Conservation (phyloP, 2,113 vertebrate species). For the Pedionomus torquatus region DNA sequence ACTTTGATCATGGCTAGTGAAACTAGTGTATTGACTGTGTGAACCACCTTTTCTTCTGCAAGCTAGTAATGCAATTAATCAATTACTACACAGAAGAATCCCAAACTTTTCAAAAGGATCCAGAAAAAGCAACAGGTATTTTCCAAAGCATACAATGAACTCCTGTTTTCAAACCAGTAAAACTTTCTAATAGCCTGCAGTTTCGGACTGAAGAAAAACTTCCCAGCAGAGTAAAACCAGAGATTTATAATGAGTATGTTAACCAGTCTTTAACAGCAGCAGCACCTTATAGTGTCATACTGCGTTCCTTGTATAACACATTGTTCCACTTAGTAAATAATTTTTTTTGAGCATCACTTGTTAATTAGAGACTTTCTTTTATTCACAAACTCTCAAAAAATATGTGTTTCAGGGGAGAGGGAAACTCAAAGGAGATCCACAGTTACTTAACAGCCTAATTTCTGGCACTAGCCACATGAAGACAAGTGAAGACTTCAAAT, state of each 20-base stretch:
- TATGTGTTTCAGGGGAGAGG: neutral
- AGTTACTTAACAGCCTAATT: neutral
- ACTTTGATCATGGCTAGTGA: neutral
- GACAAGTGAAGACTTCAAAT: neutral
- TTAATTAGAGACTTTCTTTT: neutral
- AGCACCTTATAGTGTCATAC: neutral
- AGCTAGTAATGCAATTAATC: neutral
- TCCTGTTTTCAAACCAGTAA: neutral
- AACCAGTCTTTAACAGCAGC: neutral
- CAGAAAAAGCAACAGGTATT: neutral
- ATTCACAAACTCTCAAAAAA: neutral
- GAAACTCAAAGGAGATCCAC: neutral
- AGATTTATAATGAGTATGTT: neutral
- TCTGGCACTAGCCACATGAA: neutral
- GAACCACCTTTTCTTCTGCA: neutral
- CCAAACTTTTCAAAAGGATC: neutral
- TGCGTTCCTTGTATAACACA: neutral
- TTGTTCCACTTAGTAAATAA: neutral
- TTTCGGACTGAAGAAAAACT: neutral
- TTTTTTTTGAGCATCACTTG: neutral
- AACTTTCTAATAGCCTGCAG: neutral
- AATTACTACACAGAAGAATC: neutral
- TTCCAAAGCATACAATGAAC: neutral
- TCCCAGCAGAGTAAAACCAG: neutral
- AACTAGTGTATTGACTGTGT: neutral